phyloP scores from a whole-genome alignment of 1,140 invertebrate genomes.

The Proctacanthus coquilletti region DNA sequence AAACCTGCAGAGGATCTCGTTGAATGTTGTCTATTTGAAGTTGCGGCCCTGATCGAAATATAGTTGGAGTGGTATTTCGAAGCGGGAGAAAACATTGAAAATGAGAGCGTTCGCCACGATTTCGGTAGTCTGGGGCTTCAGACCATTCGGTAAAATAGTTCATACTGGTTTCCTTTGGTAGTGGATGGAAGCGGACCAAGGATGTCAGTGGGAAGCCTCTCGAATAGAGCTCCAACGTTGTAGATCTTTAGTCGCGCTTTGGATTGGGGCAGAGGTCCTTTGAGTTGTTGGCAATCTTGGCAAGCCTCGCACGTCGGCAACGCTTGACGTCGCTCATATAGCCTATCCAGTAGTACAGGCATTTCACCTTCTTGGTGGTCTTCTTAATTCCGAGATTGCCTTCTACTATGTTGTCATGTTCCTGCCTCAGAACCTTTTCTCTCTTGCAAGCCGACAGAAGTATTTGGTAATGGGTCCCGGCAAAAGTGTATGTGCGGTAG shows the following conservation, averaged over 20 bases:
- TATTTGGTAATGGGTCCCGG: too few relatives aligned
- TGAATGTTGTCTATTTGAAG: constrained; percentile 16
- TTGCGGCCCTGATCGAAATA: constrained; percentile 27
- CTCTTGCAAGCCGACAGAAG: too few relatives aligned
- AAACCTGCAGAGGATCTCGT: constrained; percentile 6
- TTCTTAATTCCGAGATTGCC: constrained; percentile 11
- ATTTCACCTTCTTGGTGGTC: constrained; percentile 6
- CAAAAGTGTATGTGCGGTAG: too few relatives aligned
- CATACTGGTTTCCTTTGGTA: constrained; percentile 23
- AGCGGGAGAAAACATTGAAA: constrained; percentile 17
- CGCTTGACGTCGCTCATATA: constrained; percentile 11
- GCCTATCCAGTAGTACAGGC: constrained; percentile 13
- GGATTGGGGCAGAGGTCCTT: constrained; percentile 9
- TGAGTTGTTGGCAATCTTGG: constrained; percentile 10
- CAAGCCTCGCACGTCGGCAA: constrained; percentile 15
- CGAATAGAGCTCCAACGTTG: constrained; percentile 11
- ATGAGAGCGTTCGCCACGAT: constrained; percentile 24
- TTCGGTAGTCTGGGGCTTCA: constrained; percentile 22
- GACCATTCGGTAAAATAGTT: constrained; percentile 31
- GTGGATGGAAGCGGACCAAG: constrained; percentile 18
- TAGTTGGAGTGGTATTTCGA: constrained; percentile 22
- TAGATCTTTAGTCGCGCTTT: constrained; percentile 9
- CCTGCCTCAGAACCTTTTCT: too few relatives aligned
- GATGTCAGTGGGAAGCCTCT: constrained; percentile 23
- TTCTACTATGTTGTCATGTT: constrained; percentile 8